Evolutionary conservation across 1,140 invertebrate genomes (phyloP).

Genomic region (Charaxes varanes): DNA sequence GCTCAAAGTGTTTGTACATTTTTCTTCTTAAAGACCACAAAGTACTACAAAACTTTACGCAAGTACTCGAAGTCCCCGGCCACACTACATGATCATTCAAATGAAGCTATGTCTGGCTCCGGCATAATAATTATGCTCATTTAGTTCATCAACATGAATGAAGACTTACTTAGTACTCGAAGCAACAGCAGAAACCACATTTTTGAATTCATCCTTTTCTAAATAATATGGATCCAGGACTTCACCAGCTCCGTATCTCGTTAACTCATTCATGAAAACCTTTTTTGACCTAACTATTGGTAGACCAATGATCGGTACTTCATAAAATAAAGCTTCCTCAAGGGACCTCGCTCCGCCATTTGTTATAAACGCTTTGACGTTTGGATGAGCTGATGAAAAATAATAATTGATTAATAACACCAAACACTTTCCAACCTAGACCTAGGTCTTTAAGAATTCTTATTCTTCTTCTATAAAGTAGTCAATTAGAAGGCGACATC

Average conservation of each 20-base stretch:
- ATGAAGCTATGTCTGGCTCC: no score
- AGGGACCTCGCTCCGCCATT: conserved; percentile 82
- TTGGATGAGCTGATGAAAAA: conserved; percentile 74
- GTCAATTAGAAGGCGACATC: no score
- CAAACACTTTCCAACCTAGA: no score
- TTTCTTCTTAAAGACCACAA: no score
- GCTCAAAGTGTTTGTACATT: no score
- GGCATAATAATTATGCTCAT: no score
- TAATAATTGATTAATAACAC: neutral
- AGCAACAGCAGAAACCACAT: conserved; percentile 35
- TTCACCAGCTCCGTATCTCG: conserved; percentile 47
- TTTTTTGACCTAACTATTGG: conserved; percentile 76
- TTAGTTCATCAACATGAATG: conserved; percentile 1
- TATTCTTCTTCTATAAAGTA: no score
- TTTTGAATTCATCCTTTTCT: conserved; percentile 42
- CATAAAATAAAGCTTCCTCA: conserved; percentile 81
- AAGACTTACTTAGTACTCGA: conserved; percentile 39
- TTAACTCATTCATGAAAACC: conserved; percentile 50
- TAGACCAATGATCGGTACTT: conserved; percentile 81
- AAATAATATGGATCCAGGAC: conserved; percentile 50
- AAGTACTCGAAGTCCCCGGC: no score
- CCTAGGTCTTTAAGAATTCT: no score
- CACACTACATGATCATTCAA: no score
- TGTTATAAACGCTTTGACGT: conserved; percentile 81
- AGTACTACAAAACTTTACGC: no score